These are phyloP conservation scores for Sicus ferrugineus DNA, from an alignment of 2,888 invertebrate genomes.

Conservation along the genomic window DNA sequence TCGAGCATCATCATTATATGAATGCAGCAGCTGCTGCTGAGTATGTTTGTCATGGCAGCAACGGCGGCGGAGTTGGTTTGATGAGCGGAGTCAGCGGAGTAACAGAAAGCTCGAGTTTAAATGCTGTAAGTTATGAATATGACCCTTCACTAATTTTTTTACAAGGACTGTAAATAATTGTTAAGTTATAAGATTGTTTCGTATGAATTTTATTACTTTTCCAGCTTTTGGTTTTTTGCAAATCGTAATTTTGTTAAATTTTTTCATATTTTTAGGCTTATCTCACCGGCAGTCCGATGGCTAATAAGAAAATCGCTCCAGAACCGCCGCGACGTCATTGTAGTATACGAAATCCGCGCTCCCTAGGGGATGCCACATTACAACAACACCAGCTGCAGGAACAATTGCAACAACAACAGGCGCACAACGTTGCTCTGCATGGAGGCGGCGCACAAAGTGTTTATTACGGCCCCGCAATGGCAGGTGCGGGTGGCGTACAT, in stretches of 20 bases:
- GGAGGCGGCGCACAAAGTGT: conserved; percentile 42
- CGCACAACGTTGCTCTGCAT: conserved; percentile 35
- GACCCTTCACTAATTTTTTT: not conserved
- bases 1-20: conserved; percentile 63
- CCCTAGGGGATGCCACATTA: conserved; percentile 46
- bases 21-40: conserved; percentile 62
- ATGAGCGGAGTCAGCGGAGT: conserved; percentile 34
- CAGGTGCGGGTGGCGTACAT: conserved; percentile 20
- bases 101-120: conserved; percentile 48
- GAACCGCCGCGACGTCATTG: conserved; percentile 82
- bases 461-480: conserved; percentile 43
- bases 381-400: conserved; percentile 42
- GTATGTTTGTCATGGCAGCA: conserved; percentile 53
- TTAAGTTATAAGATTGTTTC: not conserved
- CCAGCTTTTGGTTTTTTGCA: not conserved
- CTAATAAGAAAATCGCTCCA: conserved; percentile 80
- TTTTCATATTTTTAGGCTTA: conserved; percentile 62
- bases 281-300: conserved; percentile 74
- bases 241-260: too few relatives aligned
- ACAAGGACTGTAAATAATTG: not conserved
- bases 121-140: conserved; percentile 44
- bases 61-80: conserved; percentile 28
- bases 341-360: conserved; percentile 63
- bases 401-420: conserved; percentile 35
- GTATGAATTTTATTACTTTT: not conserved